phyloP scores from a whole-genome alignment of 2,888 invertebrate species.

The Gryllus longicercus region DNA sequence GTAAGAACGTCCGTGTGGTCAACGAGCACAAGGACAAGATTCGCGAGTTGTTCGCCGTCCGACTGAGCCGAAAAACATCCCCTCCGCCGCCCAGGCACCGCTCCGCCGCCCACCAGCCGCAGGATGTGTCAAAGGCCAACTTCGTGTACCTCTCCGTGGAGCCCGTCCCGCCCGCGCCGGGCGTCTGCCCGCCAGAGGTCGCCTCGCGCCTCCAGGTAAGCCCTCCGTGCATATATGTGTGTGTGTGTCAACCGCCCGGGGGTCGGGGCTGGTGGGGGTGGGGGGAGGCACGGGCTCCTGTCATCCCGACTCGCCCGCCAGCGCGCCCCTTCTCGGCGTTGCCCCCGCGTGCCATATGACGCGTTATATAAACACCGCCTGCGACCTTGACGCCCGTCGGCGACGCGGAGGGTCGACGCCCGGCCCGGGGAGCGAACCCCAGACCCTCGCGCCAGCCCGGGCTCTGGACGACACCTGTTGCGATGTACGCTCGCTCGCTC shows the following conservation, averaged over 20 bases:
- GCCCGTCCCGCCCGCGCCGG: neutral
- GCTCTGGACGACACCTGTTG: no score
- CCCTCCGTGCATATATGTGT: neutral
- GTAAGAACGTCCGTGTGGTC: neutral
- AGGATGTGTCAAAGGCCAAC: neutral
- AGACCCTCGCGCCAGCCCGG: no score
- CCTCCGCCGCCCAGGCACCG: neutral
- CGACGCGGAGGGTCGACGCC: neutral
- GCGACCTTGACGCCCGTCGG: neutral
- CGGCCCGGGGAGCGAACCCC: neutral
- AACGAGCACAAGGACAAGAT: constrained; percentile 17
- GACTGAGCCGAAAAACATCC: neutral
- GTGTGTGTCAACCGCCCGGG: no score
- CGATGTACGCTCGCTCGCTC: no score
- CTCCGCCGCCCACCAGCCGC: neutral
- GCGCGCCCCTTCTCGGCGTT: neutral
- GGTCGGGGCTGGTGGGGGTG: neutral
- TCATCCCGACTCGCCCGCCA: neutral
- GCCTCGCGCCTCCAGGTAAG: neutral
- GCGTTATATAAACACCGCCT: neutral
- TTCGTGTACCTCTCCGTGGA: neutral
- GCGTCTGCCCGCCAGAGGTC: neutral
- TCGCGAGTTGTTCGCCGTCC: neutral
- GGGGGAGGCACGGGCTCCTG: neutral
- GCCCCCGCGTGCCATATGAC: neutral